Conservation (phyloP, 92 coral and sea anemone genomes). For the Epizoanthus illoricatus region DNA sequence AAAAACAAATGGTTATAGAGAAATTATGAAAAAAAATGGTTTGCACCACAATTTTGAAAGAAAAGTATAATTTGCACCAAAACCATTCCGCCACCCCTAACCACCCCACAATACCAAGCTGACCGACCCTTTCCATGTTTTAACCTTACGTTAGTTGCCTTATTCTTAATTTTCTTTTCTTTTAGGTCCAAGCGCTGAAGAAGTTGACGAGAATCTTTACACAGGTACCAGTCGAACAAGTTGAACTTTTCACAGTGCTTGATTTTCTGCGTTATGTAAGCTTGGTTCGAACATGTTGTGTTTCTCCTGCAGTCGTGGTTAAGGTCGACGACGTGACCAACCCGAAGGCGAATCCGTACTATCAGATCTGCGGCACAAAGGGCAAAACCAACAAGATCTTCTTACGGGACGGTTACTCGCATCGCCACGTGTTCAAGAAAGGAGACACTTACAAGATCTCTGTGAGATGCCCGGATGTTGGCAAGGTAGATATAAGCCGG, state of each 20-base stretch:
- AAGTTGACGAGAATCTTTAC: slow-evolving; percentile 19
- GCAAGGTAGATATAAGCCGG: slow-evolving; percentile 55
- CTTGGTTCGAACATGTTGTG: background rate
- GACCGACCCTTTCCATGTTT: background rate
- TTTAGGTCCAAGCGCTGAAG: slow-evolving; percentile 18
- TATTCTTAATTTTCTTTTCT: background rate
- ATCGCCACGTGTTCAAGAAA: slow-evolving; percentile 65
- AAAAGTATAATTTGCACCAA: too few relatives aligned
- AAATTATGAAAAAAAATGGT: too few relatives aligned
- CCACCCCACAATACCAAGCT: too few relatives aligned
- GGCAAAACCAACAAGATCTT: slow-evolving; percentile 79
- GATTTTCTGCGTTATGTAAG: background rate
- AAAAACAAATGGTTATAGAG: too few relatives aligned
- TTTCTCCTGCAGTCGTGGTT: slow-evolving; percentile 50
- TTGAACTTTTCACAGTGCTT: background rate
- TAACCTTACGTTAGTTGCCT: background rate
- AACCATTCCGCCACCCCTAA: too few relatives aligned
- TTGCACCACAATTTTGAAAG: too few relatives aligned
- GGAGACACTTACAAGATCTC: slow-evolving; percentile 80
- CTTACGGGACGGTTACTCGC: slow-evolving; percentile 83
- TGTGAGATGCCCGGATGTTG: slow-evolving; percentile 75
- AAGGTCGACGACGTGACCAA: slow-evolving; percentile 80
- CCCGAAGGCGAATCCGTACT: slow-evolving; percentile 79
- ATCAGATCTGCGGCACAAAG: slow-evolving; percentile 68
- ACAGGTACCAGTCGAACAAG: slow-evolving; percentile 16